Conservation (phyloP, 2,888 invertebrate genomes). For the Ormyrus thymus region DNA sequence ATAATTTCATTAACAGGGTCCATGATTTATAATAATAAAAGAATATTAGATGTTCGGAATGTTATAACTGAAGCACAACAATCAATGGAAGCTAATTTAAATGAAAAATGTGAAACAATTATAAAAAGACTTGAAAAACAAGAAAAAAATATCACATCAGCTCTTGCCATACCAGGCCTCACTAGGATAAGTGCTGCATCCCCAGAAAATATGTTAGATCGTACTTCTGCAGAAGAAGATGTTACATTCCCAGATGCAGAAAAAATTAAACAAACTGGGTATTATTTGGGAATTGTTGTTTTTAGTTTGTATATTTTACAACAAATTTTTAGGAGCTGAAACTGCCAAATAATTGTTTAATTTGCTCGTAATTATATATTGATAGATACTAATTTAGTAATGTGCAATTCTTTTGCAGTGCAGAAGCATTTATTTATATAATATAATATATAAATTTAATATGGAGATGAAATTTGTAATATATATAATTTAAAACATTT, state of each 20-base stretch:
- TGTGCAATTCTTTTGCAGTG: constrained; percentile 29
- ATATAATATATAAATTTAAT: constrained; percentile 13
- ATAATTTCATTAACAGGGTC: constrained; percentile 68
- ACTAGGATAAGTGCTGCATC: constrained; percentile 22
- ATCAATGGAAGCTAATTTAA: constrained; percentile 63
- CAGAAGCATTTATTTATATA: constrained; percentile 37
- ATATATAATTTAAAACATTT: constrained; percentile 32
- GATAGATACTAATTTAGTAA: constrained; percentile 23
- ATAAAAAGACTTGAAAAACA: constrained; percentile 47
- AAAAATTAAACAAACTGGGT: constrained; percentile 50
- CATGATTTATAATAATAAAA: constrained; percentile 69
- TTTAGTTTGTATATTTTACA: constrained; percentile 50
- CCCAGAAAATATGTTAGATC: constrained; percentile 13
- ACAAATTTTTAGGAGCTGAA: constrained; percentile 50
- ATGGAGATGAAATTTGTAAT: constrained; percentile 35
- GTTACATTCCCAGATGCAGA: constrained; percentile 50
- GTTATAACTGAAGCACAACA: constrained; percentile 62
- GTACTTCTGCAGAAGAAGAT: constrained; percentile 45
- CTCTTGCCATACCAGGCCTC: constrained; percentile 27
- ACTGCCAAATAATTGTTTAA: not conserved
- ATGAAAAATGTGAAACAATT: constrained; percentile 47
- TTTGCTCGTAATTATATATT: constrained; percentile 1
- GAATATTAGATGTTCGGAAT: constrained; percentile 64
- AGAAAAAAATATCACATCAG: constrained; percentile 41
- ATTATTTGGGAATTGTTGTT: constrained; percentile 51